Percentiles rank a stretch among this genome's conserved stretches.
Conservation (phyloP, 2,113 vertebrate genomes). For the Isurus oxyrinchus region DNA sequence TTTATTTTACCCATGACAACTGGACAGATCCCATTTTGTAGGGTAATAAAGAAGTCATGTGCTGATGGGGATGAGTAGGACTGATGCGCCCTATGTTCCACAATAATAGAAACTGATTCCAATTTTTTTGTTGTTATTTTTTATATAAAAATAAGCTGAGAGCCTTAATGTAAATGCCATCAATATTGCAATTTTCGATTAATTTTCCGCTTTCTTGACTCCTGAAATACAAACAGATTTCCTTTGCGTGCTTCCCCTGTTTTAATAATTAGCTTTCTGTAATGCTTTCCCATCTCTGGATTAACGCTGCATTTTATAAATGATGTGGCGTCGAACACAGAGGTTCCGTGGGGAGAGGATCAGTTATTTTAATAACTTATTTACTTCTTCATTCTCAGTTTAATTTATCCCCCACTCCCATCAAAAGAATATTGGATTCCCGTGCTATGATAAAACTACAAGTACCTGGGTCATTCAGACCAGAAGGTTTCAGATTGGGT, state of each 20-base stretch:
- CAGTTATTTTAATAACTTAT: background rate
- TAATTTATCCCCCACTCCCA: background rate
- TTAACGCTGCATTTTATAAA: background rate
- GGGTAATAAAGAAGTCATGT: constrained; percentile 49
- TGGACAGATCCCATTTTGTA: constrained; percentile 55
- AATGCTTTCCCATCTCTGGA: background rate
- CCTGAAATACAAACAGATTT: constrained; percentile 33
- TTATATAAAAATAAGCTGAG: constrained; percentile 7
- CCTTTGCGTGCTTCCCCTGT: constrained; percentile 24
- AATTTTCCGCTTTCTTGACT: constrained; percentile 37
- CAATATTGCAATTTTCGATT: constrained; percentile 33
- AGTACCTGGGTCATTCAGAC: background rate
- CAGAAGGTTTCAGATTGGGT: background rate
- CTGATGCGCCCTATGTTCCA: background rate
- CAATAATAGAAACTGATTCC: background rate
- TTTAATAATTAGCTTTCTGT: constrained; percentile 31
- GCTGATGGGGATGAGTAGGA: constrained; percentile 38
- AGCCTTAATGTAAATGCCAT: background rate
- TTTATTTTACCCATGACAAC: constrained; percentile 56
- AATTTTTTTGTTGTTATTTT: background rate
- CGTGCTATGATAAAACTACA: background rate
- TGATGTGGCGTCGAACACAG: background rate
- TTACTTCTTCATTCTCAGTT: constrained; percentile 3
- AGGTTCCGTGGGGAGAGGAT: background rate
- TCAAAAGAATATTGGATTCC: background rate